Evolutionary conservation across 2,888 invertebrate species (phyloP), one percentile per base, ranked within the genome.

Genomic region (Nasonovia ribisnigri): DNA sequence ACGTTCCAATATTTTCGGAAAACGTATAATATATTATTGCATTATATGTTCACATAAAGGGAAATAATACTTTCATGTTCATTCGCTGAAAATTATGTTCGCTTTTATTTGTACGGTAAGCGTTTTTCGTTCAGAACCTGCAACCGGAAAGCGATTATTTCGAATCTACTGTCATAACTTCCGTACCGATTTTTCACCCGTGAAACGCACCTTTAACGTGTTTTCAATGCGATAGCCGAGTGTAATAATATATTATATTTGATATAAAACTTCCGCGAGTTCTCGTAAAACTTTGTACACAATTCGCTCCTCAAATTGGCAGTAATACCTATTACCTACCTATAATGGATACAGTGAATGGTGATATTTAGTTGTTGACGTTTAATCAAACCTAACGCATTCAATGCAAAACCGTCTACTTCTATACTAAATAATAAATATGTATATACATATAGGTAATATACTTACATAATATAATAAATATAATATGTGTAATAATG

Each of bases 31-130:
- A 43, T 86, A 29, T 86, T 29, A 86, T 86, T 86, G 43, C 46
- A 29, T 88, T 88, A 24, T n/a, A 51, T 36, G 36, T 48, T 48
- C 51, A n/a, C 87, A 48, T 88, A 88, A 48, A 88, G 20, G 51
- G 13, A 88, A 88, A 88, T 88, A 88, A 88, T 48, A 88, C 87
- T 48, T n/a, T n/a, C n/a, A 51, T 48, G 48, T 88, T 48, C 87
- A 48, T 51, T 88, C 87, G 48, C n/a, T 29, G 48, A 88, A 88
- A 48, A 88, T 88, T n/a, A 48, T 48, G 87, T 88, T 88, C 51
- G 8, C 1, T 51, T 36, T 88, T 48, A 51, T 48, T 88, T 88
- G 48, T 48, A 48, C 48, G n/a, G 48, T 88, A 88, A 88, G 24
- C 88, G 51, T 51, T 88, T 88, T 88, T 88, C 87, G 86, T n/a